Conservation (phyloP, 2,888 invertebrate genomes). For the Ferdinandea cuprea region DNA sequence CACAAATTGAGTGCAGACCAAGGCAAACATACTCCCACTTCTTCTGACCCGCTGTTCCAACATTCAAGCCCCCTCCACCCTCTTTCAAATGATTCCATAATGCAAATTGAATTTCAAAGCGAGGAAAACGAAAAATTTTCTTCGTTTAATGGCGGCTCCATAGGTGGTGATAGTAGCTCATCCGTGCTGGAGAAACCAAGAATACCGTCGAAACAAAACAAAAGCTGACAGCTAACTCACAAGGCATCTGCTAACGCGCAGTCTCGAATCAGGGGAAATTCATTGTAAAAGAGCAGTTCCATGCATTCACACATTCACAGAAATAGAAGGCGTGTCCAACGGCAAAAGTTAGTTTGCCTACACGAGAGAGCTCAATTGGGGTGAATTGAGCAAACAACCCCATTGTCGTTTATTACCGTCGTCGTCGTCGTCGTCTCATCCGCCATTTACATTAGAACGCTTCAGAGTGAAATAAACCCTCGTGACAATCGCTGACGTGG, state of each 20-base stretch:
- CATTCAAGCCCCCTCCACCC: background rate
- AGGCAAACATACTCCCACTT: constrained; percentile 75
- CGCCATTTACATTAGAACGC: constrained; percentile 68
- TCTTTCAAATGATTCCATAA: constrained; percentile 58
- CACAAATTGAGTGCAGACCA: constrained; percentile 73
- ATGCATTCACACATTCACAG: constrained; percentile 42
- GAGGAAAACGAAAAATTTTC: constrained; percentile 81
- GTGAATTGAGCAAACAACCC: constrained; percentile 74
- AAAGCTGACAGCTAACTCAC: constrained; percentile 58
- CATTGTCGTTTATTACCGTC: constrained; percentile 58
- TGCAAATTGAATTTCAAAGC: constrained; percentile 81
- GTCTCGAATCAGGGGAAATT: constrained; percentile 61
- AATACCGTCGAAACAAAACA: constrained; percentile 67
- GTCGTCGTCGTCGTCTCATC: constrained; percentile 42
- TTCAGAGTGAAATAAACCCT: constrained; percentile 67
- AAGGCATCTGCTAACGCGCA: constrained; percentile 27
- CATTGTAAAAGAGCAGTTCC: constrained; percentile 56
- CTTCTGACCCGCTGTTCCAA: constrained; percentile 47
- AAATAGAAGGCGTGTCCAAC: constrained; percentile 52
- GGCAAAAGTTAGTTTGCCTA: background rate
- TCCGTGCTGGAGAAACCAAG: constrained; percentile 60
- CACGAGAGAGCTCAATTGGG: constrained; percentile 65
- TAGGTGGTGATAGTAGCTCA: constrained; percentile 68
- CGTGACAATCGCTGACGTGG: constrained; percentile 71
- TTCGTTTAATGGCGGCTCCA: constrained; percentile 77